These are phyloP conservation scores for Geotrypetes seraphini DNA, from an alignment of 2,797 vertebrate species.

Conservation along the genomic window DNA sequence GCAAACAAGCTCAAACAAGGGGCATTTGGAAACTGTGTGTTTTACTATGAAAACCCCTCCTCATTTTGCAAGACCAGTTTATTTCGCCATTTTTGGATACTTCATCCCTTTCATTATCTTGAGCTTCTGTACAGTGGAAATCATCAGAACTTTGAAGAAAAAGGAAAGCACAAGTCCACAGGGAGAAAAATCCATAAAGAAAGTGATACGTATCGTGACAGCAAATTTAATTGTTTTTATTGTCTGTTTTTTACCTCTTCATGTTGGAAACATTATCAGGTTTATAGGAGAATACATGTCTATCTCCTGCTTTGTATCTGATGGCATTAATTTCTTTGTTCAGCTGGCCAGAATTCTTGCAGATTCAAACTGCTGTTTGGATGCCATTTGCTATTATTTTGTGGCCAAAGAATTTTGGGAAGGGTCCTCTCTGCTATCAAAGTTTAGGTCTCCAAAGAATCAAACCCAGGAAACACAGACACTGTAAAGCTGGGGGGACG, in stretches of 20 bases:
- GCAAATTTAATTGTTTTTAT: slow-evolving; percentile 47
- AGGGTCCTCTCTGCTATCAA: slow-evolving; percentile 3
- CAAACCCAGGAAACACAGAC: neutral
- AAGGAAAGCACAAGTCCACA: neutral
- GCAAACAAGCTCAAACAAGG: too few relatives aligned
- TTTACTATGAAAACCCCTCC: neutral
- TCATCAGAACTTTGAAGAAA: neutral
- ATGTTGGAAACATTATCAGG: neutral
- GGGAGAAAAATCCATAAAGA: slow-evolving; percentile 22
- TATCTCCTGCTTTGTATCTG: accelerated
- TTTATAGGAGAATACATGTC: neutral
- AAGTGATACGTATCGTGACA: slow-evolving; percentile 35
- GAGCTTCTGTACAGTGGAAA: slow-evolving; percentile 5
- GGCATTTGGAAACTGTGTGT: slow-evolving; percentile 12
- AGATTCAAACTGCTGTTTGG: slow-evolving; percentile 67
- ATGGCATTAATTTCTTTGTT: accelerated
- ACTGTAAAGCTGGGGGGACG: too few relatives aligned
- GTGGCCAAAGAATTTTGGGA: slow-evolving; percentile 45
- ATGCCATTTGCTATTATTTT: slow-evolving; percentile 68
- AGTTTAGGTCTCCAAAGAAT: neutral
- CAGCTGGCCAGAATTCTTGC: slow-evolving; percentile 44
- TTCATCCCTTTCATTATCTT: slow-evolving; percentile 1
- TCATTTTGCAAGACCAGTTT: neutral
- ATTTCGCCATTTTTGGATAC: neutral
- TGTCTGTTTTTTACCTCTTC: slow-evolving; percentile 54